These are phyloP conservation scores for Synodontis membranacea DNA, from an alignment of 2,113 vertebrate genomes.

Conservation along the genomic window DNA sequence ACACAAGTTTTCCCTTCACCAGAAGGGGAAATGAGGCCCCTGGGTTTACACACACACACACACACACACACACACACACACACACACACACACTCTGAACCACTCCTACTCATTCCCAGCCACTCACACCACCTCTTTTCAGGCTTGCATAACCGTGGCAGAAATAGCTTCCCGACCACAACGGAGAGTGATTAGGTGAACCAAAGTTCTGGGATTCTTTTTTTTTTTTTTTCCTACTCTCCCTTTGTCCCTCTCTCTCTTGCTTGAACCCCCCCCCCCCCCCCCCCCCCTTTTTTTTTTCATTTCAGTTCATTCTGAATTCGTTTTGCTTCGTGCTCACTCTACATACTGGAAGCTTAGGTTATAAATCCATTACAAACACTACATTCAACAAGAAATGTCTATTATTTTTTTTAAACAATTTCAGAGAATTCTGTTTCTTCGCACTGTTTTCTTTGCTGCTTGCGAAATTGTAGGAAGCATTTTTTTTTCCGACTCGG, in stretches of 20 bases:
- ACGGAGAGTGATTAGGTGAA: constrained; percentile 65
- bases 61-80: background rate
- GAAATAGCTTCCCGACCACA: constrained; percentile 67
- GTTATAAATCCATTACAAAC: too few relatives aligned
- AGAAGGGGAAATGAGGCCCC: constrained; percentile 15
- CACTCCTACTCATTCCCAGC: constrained; percentile 31
- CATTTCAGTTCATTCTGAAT: too few relatives aligned
- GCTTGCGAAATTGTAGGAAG: too few relatives aligned
- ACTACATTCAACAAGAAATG: too few relatives aligned
- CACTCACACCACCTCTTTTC: constrained; percentile 51
- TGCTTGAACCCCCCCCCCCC: background rate
- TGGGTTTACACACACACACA: background rate
- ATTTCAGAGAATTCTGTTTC: too few relatives aligned
- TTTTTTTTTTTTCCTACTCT: background rate
- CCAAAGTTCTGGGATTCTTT: constrained; percentile 44
- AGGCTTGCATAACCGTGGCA: constrained; percentile 66
- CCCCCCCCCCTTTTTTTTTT: constrained; percentile 16
- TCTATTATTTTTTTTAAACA: too few relatives aligned
- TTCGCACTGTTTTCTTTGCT: too few relatives aligned
- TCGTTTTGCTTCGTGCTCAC: too few relatives aligned
- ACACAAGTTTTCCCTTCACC: constrained; percentile 34
- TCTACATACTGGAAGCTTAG: too few relatives aligned
- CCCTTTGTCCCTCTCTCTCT: background rate
- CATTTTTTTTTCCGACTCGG: too few relatives aligned
- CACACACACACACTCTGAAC: constrained; percentile 37